Base-by-base conservation (phyloP, 2,888 invertebrate species). In the Tholera decimalis region DNA sequence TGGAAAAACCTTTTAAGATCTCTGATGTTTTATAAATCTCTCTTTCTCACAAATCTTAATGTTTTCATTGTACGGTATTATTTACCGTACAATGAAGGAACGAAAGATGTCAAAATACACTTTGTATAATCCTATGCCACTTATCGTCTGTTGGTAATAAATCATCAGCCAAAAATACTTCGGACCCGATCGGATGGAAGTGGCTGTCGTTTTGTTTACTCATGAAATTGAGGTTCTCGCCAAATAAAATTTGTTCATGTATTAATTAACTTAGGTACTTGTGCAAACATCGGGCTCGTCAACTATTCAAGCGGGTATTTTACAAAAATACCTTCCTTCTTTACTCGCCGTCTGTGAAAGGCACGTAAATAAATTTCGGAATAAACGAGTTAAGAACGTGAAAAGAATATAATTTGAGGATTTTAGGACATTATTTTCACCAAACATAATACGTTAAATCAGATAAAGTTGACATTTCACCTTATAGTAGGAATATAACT, bases 211-310 rank as follows among this genome's bases (percentile, higher is more conserved):
- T 81, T 67, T 90, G 88, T 90, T 91, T 91, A 83, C 84, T 71
- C 76, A 83, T 82, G 86, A 89, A 91, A 91, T 91, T 89, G 91
- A 88, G 84, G 89, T 90, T 89, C 87, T 85, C 83, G 84, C 82
- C 77, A 85, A 88, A 89, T 89, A 87, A 90, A 90, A 89, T 86
- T 85, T 85, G 83, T 79, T 77, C 83, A 78, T 84, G 85, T 87
- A 87, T 89, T 89, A 90, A 91, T 91, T 90, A 89, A 87, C 86
- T 87, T 85, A 89, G 88, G 83, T 74, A 83, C 84, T 89, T 82
- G 79, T 83, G 82, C 84, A 87, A 87, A 90, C 86, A 87, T 80
- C 69, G 73, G 79, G 74, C 78, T 76, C 75, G 77, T 83, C 83
- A 83, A 75, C 80, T 77, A 73, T 50, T 58, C 43, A 22, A 73